phyloP scores from a whole-genome alignment of 2,797 vertebrate species.

The Lepus oiostolus region DNA sequence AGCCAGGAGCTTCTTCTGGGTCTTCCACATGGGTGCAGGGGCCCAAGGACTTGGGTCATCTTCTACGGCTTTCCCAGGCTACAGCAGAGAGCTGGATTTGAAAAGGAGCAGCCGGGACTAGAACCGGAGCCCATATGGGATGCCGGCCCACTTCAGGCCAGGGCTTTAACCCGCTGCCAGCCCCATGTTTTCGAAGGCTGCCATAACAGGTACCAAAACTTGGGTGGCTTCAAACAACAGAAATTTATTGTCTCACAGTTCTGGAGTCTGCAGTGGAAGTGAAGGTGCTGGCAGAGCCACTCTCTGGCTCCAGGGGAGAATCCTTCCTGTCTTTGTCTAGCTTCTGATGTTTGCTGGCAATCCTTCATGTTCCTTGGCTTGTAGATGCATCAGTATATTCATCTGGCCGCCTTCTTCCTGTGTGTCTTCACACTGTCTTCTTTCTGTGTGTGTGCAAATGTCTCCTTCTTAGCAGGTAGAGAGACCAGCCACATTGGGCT shows the following conservation, averaged over 20 bases:
- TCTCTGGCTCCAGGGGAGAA: rapidly evolving
- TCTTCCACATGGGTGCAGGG: too few species aligned
- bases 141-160: too few species aligned
- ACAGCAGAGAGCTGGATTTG: too few species aligned
- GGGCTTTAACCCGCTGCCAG: too few species aligned
- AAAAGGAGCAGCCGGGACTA: too few species aligned
- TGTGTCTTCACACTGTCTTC: background rate
- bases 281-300: background rate
- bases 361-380: background rate
- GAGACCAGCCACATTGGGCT: background rate
- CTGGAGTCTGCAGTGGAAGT: background rate
- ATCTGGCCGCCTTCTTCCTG: background rate
- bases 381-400: background rate
- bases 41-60: too few species aligned
- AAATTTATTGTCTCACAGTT: background rate
- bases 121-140: too few species aligned
- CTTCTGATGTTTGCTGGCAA: background rate
- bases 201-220: background rate
- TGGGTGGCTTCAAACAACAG: background rate
- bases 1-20: too few species aligned
- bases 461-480: background rate
- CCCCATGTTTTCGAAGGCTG: too few species aligned
- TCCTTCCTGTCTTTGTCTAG: background rate
- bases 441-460: background rate
- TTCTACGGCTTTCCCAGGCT: too few species aligned